phyloP scores from a whole-genome alignment of 64 coral and sea anemone species.

The Stylophora pistillata region DNA sequence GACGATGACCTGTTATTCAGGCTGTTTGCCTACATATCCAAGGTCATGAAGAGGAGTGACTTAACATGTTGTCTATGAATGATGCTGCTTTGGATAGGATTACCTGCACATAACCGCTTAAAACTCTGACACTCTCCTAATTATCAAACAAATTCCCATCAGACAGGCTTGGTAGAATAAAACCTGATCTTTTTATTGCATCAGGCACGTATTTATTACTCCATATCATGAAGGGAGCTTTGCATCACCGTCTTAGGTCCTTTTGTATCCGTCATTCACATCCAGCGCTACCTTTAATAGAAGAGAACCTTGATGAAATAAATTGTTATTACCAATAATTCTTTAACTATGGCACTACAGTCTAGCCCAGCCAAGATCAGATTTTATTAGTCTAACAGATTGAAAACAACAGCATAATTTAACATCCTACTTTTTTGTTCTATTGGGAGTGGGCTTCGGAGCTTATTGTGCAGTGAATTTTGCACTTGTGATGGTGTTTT shows the following conservation, averaged over 20 bases:
- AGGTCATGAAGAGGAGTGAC: too few relatives aligned
- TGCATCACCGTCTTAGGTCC: too few relatives aligned
- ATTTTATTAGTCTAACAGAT: not conserved
- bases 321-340: not conserved
- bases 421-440: not conserved
- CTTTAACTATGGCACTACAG: not conserved
- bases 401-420: not conserved
- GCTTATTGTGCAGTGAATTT: slow-evolving; percentile 99
- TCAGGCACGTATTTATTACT: slow-evolving; percentile 51
- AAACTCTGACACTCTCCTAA: too few relatives aligned
- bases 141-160: slow-evolving; percentile 65
- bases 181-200: slow-evolving; percentile 91
- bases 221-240: not conserved
- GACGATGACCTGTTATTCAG: too few relatives aligned
- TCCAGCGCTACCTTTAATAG: too few relatives aligned
- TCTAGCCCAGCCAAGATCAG: not conserved
- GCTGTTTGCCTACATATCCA: too few relatives aligned
- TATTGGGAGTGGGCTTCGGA: slow-evolving; percentile 86
- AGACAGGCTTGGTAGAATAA: slow-evolving; percentile 87
- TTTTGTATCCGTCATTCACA: too few relatives aligned
- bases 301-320: too few relatives aligned
- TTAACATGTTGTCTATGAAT: too few relatives aligned
- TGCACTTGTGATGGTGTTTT: slow-evolving; percentile 97
- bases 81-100: too few relatives aligned
- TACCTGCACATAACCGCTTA: too few relatives aligned